Percentiles rank a stretch among this genome's conserved stretches.
Conservation (phyloP, 2,888 invertebrate species). For the Epinotia nisella region DNA sequence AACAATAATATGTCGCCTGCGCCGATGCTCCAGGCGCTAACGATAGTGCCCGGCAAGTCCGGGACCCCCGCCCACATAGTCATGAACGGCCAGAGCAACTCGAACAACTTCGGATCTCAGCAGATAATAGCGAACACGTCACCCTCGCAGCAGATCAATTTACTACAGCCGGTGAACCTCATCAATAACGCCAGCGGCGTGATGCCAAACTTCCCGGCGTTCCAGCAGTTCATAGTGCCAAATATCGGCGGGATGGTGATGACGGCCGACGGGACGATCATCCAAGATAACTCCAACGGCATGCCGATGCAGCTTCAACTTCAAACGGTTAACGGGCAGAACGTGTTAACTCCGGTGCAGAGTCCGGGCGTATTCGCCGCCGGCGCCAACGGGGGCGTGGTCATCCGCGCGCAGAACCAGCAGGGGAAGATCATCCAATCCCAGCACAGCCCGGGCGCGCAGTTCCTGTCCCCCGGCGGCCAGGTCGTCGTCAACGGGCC, state of each 20-base stretch:
- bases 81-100: conserved; percentile 89
- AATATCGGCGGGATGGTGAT: conserved; percentile 93
- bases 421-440: conserved; percentile 89
- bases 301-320: conserved; percentile 90
- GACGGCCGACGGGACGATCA: conserved; percentile 91
- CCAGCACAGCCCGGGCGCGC: conserved; percentile 88
- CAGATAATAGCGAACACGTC: conserved; percentile 87
- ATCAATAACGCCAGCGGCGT: conserved; percentile 88
- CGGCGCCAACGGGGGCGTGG: conserved; percentile 90
- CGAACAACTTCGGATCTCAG: conserved; percentile 86
- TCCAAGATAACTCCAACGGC: conserved; percentile 88
- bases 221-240: conserved; percentile 93
- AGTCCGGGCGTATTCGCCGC: conserved; percentile 86
- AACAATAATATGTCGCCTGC: conserved; percentile 87
- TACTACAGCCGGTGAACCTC: conserved; percentile 92
- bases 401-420: conserved; percentile 90
- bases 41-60: conserved; percentile 90
- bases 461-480: conserved; percentile 90
- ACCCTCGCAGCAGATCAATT: conserved; percentile 87
- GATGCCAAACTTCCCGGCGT: conserved; percentile 90
- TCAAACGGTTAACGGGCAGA: conserved; percentile 92
- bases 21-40: conserved; percentile 90
- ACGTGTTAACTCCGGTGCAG: conserved; percentile 90
- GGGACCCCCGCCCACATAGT: conserved; percentile 90
- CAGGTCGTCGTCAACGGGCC: conserved; percentile 91